Conservation (phyloP, 2,888 invertebrate genomes). For the Conomelus anceps region DNA sequence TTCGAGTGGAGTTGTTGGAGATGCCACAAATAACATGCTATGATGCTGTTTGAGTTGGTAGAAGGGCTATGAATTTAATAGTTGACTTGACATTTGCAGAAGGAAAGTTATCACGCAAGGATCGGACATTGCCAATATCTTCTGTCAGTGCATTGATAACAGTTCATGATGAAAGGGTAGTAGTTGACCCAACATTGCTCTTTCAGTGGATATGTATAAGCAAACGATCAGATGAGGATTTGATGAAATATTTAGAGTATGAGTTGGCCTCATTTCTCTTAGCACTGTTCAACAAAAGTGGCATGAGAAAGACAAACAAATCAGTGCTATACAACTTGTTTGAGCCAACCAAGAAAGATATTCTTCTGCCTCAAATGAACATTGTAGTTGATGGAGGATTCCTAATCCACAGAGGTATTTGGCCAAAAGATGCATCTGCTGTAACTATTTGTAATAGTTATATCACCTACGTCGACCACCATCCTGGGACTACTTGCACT, state of each 20-base stretch:
- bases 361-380: neutral
- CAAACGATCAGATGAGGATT: conserved; percentile 23
- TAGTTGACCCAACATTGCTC: conserved; percentile 32
- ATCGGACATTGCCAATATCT: neutral
- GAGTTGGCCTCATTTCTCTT: conserved; percentile 32
- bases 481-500: conserved; percentile 29
- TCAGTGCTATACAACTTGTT: conserved; percentile 26
- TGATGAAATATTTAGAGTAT: conserved; percentile 29
- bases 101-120: neutral
- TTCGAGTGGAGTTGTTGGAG: no score
- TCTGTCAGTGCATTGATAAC: conserved; percentile 18
- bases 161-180: conserved; percentile 23
- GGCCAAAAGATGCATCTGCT: conserved; percentile 27
- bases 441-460: conserved; percentile 31
- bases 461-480: conserved; percentile 31
- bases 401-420: conserved; percentile 22
- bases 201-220: conserved; percentile 32
- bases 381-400: conserved; percentile 31
- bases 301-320: conserved; percentile 30
- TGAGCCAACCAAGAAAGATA: neutral
- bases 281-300: conserved; percentile 29
- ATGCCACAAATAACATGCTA: no score
- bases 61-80: no score
- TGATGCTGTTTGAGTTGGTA: no score
- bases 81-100: neutral